phyloP scores from a whole-genome alignment of 1,140 invertebrate species.

The Cecropterus lyciades region DNA sequence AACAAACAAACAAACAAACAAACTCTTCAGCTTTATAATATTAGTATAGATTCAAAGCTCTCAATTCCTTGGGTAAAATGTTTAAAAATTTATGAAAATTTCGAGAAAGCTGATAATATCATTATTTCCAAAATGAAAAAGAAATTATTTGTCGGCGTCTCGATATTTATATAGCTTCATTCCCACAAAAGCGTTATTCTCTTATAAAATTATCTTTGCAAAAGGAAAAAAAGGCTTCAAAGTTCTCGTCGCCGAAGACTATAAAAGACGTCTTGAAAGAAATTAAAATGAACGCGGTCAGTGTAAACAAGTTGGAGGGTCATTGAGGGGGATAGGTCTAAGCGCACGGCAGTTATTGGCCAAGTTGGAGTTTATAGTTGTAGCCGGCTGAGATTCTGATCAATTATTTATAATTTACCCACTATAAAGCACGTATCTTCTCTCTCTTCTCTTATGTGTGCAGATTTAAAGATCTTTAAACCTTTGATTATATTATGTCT shows the following conservation, averaged over 20 bases:
- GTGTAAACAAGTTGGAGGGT: slow-evolving; percentile 54
- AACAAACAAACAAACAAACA: no score
- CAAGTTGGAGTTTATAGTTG: no score
- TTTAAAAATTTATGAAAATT: no score
- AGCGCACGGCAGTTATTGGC: background rate
- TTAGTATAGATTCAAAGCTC: no score
- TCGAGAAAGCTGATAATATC: background rate
- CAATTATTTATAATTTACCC: no score
- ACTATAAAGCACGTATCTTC: no score
- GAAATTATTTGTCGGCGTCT: background rate
- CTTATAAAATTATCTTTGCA: slow-evolving; percentile 37
- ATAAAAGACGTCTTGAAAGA: slow-evolving; percentile 48
- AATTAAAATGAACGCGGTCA: slow-evolving; percentile 63
- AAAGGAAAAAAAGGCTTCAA: slow-evolving; percentile 41
- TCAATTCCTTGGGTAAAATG: no score
- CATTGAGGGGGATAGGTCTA: slow-evolving; percentile 16
- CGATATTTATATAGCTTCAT: slow-evolving; percentile 15
- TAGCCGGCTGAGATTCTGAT: no score
- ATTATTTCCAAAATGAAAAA: background rate
- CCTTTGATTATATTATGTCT: no score
- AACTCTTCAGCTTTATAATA: no score
- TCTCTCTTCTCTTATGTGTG: no score
- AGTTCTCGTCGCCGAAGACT: slow-evolving; percentile 47
- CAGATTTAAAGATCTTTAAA: no score
- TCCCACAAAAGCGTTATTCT: slow-evolving; percentile 20